Evolutionary conservation across 2,888 invertebrate species (phyloP).

Genomic region (Cheilosia impressa): DNA sequence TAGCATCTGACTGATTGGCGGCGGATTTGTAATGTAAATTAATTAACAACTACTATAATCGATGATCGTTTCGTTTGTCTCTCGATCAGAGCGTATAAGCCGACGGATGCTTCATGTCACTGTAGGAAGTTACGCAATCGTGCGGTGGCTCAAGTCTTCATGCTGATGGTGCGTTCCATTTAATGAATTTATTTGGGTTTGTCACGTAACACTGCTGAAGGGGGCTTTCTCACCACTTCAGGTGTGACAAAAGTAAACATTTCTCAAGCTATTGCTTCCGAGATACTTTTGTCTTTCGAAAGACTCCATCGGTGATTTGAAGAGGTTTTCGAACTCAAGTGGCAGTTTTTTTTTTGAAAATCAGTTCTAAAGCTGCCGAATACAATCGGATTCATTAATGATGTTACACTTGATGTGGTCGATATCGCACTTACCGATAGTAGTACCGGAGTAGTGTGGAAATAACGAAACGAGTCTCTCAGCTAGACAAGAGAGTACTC

Average conservation of each 20-base stretch:
- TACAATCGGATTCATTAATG: constrained; percentile 30
- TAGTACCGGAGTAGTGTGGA: constrained; percentile 9
- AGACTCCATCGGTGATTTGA: constrained; percentile 3
- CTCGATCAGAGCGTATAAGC: constrained; percentile 14
- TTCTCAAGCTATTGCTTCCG: constrained; percentile 32
- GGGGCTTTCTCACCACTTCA: not conserved
- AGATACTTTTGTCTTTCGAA: constrained; percentile 14
- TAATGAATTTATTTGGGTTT: constrained; percentile 9
- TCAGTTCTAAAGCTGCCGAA: constrained; percentile 4
- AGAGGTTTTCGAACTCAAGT: constrained; percentile 2
- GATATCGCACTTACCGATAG: constrained; percentile 25
- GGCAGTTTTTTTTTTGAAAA: not conserved
- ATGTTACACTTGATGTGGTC: constrained; percentile 26
- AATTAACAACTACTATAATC: constrained; percentile 44
- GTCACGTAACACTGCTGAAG: constrained; percentile 19
- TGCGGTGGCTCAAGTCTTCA: constrained; percentile 1
- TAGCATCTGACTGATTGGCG: not conserved
- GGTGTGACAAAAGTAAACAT: constrained; percentile 26
- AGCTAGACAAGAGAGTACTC: constrained; percentile 7
- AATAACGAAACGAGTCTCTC: constrained; percentile 23
- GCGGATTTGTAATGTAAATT: constrained; percentile 37
- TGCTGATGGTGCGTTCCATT: constrained; percentile 13
- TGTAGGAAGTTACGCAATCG: constrained; percentile 22
- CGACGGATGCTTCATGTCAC: constrained; percentile 33
- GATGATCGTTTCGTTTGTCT: constrained; percentile 32